Conservation (phyloP, 2,888 invertebrate genomes). For the Aplocera efformata region DNA sequence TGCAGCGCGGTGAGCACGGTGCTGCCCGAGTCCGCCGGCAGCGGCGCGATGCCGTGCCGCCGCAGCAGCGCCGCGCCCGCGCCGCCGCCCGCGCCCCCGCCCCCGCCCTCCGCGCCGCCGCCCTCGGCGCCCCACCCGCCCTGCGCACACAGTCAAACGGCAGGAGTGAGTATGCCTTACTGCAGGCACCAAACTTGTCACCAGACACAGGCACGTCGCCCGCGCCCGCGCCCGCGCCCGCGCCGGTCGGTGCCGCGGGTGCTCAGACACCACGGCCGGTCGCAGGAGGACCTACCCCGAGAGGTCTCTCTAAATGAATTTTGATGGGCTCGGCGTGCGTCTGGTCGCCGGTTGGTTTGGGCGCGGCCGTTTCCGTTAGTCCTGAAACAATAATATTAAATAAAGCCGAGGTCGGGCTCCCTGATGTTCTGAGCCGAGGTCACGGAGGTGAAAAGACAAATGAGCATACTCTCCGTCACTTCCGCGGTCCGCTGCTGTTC, state of each 20-base stretch:
- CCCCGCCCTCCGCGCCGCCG: slow-evolving; percentile 5
- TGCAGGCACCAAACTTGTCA: too few species aligned
- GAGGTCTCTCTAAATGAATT: slow-evolving; percentile 17
- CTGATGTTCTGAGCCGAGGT: too few species aligned
- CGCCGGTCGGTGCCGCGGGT: too few species aligned
- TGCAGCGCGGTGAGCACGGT: slow-evolving; percentile 90
- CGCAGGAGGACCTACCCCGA: slow-evolving; percentile 14
- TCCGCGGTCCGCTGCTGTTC: slow-evolving; percentile 9
- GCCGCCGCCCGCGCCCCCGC: slow-evolving; percentile 11
- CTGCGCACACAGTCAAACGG: background rate
- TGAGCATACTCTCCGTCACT: too few species aligned
- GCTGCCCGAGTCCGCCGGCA: slow-evolving; percentile 87
- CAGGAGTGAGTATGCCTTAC: too few species aligned
- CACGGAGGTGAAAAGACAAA: too few species aligned
- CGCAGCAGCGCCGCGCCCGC: slow-evolving; percentile 85
- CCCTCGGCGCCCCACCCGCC: slow-evolving; percentile 9
- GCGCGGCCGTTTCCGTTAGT: slow-evolving; percentile 2
- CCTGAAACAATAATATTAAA: slow-evolving; percentile 9
- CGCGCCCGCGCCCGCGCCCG: too few species aligned
- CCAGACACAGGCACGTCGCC: too few species aligned
- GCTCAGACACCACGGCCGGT: too few species aligned
- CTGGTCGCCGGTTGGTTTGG: background rate
- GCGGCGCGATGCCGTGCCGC: slow-evolving; percentile 92
- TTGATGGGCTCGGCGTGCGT: slow-evolving; percentile 12
- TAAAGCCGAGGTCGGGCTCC: too few species aligned